Percentiles rank a stretch among this genome's conserved stretches.
Conservation (phyloP, 2,888 invertebrate genomes). For the Sinodicranocentrus sp. region DNA sequence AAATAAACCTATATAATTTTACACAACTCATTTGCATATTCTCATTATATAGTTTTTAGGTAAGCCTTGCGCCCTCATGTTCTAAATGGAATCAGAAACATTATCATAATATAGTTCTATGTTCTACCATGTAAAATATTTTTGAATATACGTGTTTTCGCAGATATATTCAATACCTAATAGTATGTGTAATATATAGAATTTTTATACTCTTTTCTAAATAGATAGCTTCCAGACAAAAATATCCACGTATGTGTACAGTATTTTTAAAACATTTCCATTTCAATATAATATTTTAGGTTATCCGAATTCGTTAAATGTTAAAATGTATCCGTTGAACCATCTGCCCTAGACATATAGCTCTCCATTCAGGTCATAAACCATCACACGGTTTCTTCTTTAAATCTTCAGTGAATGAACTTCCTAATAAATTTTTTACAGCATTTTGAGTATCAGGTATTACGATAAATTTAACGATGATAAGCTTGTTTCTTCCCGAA, state of each 20-base stretch:
- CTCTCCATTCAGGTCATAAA: conserved; percentile 54
- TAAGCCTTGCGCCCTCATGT: conserved; percentile 44
- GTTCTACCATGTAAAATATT: conserved; percentile 16
- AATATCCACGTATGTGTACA: conserved; percentile 26
- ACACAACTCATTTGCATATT: conserved; percentile 6
- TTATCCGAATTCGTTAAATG: conserved; percentile 25
- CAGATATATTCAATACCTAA: neutral
- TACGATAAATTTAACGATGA: conserved; percentile 21
- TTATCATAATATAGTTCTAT: neutral
- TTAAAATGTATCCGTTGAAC: conserved; percentile 35
- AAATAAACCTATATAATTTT: neutral
- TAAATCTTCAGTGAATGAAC: neutral
- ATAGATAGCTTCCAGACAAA: conserved; percentile 38
- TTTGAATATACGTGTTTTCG: conserved; percentile 12
- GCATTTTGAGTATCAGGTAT: conserved; percentile 42
- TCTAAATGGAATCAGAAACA: conserved; percentile 52
- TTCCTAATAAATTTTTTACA: neutral
- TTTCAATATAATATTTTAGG: conserved; percentile 8
- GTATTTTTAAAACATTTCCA: conserved; percentile 4
- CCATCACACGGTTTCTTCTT: conserved; percentile 41
- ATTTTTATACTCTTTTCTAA: conserved; percentile 14
- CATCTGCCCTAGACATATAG: conserved; percentile 23
- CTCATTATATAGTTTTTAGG: conserved; percentile 20
- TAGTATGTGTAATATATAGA: conserved; percentile 24
- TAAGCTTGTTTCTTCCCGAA: conserved; percentile 37